Evolutionary conservation across 2,888 invertebrate genomes (phyloP).

Genomic region (Philereme vetulata): DNA sequence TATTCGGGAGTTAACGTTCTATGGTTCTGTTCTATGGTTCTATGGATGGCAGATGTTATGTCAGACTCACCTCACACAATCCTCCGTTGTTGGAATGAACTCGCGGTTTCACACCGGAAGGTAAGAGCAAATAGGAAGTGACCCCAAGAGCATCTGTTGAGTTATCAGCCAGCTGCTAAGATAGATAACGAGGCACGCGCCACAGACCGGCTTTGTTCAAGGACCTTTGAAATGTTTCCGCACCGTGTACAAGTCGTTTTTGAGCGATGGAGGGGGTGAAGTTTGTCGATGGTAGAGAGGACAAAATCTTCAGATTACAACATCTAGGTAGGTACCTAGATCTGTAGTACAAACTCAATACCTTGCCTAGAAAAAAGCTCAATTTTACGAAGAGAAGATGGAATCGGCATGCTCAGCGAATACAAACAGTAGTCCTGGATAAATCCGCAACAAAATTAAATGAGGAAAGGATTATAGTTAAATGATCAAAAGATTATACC

Average conservation of each 20-base stretch:
- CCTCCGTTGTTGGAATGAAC: conserved; percentile 12
- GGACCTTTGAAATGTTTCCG: conserved; percentile 14
- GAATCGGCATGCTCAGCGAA: too few relatives aligned
- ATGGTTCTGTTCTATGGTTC: too few relatives aligned
- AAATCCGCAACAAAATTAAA: background rate
- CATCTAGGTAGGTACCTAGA: background rate
- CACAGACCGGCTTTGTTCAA: conserved; percentile 32
- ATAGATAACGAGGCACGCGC: conserved; percentile 31
- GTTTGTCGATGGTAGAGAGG: too few relatives aligned
- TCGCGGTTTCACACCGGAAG: conserved; percentile 39
- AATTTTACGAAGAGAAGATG: too few relatives aligned
- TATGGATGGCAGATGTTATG: too few relatives aligned
- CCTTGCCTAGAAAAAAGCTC: too few relatives aligned
- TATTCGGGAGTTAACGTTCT: too few relatives aligned
- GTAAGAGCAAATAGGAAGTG: conserved; percentile 34
- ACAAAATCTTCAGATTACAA: too few relatives aligned
- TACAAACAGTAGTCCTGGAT: too few relatives aligned
- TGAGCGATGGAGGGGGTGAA: background rate
- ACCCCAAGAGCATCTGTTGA: conserved; percentile 33
- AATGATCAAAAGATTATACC: too few relatives aligned
- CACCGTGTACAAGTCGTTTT: background rate
- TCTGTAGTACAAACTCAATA: too few relatives aligned
- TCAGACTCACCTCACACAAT: conserved; percentile 5
- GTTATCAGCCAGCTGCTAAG: conserved; percentile 36
- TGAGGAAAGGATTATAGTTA: too few relatives aligned